Evolutionary conservation across 2,888 invertebrate genomes (phyloP).

Genomic region (Spisula solida): DNA sequence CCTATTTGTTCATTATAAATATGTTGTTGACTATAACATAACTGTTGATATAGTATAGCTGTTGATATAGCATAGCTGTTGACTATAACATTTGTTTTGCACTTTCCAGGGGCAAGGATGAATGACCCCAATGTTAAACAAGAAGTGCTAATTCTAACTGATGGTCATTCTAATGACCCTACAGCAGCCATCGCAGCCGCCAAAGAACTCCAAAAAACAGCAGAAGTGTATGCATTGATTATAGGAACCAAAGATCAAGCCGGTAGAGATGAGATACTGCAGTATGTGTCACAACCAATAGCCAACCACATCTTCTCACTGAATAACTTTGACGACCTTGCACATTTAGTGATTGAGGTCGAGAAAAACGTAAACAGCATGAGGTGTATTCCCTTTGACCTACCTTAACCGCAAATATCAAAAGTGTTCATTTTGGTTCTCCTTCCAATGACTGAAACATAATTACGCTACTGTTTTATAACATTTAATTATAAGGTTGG

Average conservation of each 20-base stretch:
- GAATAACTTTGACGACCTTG: not conserved
- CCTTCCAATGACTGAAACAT: no score
- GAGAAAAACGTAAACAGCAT: not conserved
- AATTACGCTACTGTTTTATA: no score
- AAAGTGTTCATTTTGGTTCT: no score
- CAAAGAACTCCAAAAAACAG: not conserved
- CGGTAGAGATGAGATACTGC: not conserved
- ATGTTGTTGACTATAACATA: no score
- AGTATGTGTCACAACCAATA: not conserved
- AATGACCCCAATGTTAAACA: not conserved
- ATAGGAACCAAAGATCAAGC: not conserved
- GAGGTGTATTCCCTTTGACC: not conserved
- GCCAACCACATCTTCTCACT: not conserved
- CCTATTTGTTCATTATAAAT: no score
- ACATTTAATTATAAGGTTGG: no score
- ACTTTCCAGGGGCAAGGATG: not conserved
- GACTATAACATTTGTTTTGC: not conserved
- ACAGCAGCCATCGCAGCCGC: not conserved
- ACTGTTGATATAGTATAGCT: no score
- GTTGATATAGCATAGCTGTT: no score
- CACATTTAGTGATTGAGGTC: not conserved
- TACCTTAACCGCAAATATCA: not conserved
- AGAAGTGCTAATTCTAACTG: not conserved
- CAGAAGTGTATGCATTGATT: not conserved
- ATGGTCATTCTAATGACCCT: not conserved